Base-by-base conservation (phyloP, 1,140 invertebrate species). In the Nixonia krombeini region DNA sequence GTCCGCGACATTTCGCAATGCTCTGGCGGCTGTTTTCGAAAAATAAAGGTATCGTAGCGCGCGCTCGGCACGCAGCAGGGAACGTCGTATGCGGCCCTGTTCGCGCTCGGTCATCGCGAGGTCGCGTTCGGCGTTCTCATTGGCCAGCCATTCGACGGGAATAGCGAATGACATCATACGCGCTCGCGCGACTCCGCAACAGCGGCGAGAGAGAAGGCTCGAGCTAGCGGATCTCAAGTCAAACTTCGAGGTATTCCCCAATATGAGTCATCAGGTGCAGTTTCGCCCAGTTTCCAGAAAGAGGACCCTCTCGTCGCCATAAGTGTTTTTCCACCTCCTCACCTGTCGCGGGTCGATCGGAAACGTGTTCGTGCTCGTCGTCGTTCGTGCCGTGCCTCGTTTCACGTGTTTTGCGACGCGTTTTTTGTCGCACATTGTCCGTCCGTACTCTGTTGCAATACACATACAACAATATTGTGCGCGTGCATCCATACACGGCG, bases 241-340 rank as follows among this genome's bases (percentile, higher is more conserved):
- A 10, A 33, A 33, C 51, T 26, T 17, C 47, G 65, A 81, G 79
- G 79, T 81, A 80, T 83, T 83, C 79, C 81, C 81, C 74, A 76
- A 55, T 59, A 80, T 83, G 81, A 83, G 73, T 83, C 81, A 83
- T 82, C 79, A 65, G 37, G 53, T 62, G 59, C 67, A 78, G 71
- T 72, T 78, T 78, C 50, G 33, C 37, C 55, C 72, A 74, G 76
- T 75, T 76, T 78, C 49, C 66, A 70, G 57, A 45, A 69, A 72
- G 57, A 59, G 56, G 37, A 63, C 31, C 33, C 38, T 23, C 41
- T 23, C 29, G 5, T n/a, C 9, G 26, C 40, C 15, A 33, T 25
- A 18, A 26, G 12, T 25, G 12, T 29, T 13, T 25, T 38, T 38
- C 13, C 8, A 51, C 8, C 0, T 4, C 23, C 17, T 15, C 4